Evolutionary conservation across 2,888 invertebrate genomes (phyloP).

Genomic region (Dryococelus australis): DNA sequence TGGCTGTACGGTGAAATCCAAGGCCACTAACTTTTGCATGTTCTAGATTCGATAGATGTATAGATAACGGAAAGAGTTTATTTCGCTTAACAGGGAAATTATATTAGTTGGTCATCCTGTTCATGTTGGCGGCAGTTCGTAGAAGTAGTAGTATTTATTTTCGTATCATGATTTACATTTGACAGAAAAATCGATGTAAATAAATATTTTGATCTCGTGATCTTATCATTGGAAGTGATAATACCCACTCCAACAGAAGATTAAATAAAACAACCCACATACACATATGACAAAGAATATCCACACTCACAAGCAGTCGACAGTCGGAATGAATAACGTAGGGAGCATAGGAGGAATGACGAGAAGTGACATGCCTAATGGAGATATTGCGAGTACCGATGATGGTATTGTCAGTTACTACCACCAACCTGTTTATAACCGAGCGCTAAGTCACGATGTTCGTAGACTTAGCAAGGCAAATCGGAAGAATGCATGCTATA

Average conservation of each 20-base stretch:
- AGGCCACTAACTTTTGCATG: no score
- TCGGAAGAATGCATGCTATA: conserved; percentile 20
- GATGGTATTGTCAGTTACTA: neutral
- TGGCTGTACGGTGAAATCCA: no score
- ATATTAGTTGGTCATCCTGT: no score
- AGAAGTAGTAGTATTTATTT: no score
- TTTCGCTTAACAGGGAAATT: no score
- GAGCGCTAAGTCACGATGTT: neutral
- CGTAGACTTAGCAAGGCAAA: neutral
- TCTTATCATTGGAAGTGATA: neutral
- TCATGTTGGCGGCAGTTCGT: no score
- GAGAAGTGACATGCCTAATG: neutral
- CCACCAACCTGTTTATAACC: neutral
- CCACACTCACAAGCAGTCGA: neutral
- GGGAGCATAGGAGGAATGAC: neutral
- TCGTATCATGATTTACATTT: no score
- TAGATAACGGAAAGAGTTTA: no score
- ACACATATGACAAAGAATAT: neutral
- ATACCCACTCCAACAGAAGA: neutral
- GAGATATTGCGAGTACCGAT: neutral
- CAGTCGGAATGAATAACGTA: neutral
- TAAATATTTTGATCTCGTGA: neutral
- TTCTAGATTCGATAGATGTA: no score
- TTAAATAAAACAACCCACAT: neutral
- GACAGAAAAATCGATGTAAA: no score